A percentile compares a stretch with the other conserved stretches of the same genome.
Evolutionary conservation across 2,797 vertebrate genomes (phyloP).

Genomic region (Aplochiton taeniatus): DNA sequence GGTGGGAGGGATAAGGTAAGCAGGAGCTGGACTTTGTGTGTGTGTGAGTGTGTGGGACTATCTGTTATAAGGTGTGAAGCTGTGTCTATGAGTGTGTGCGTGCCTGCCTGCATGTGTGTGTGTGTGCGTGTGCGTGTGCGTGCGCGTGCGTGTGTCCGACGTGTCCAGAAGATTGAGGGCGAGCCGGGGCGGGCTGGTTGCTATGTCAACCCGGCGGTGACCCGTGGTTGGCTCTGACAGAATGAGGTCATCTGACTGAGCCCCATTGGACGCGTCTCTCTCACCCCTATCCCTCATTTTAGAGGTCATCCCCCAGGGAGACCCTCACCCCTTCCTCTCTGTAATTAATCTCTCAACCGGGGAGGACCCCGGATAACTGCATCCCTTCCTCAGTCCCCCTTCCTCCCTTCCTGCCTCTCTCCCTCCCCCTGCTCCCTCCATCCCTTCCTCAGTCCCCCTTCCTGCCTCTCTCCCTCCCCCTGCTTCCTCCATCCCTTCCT

Average conservation of each 20-base stretch:
- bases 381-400: background rate
- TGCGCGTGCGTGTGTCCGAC: background rate
- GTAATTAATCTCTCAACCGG: conserved; percentile 54
- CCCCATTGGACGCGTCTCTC: conserved; percentile 43
- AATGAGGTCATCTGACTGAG: conserved; percentile 46
- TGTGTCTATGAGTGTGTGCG: conserved; percentile 19
- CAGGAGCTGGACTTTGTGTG: background rate
- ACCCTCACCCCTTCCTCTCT: conserved; percentile 39
- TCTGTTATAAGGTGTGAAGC: no score
- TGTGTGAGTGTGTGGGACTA: background rate
- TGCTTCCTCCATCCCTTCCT: no score
- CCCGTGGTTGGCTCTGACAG: conserved; percentile 40
- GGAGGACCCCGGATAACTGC: conserved; percentile 26
- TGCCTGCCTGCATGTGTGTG: background rate
- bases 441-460: no score
- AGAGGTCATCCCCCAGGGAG: conserved; percentile 48
- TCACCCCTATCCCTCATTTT: conserved; percentile 56
- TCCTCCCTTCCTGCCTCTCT: no score
- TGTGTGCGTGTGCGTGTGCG: no score
- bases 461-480: no score
- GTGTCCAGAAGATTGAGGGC: conserved; percentile 11
- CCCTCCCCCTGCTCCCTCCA: no score
- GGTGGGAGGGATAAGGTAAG: background rate
- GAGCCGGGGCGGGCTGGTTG: background rate
- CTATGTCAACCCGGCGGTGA: conserved; percentile 14